Evolutionary conservation across 2,113 vertebrate species (phyloP).

Genomic region (Paradoxurus hermaphroditus): DNA sequence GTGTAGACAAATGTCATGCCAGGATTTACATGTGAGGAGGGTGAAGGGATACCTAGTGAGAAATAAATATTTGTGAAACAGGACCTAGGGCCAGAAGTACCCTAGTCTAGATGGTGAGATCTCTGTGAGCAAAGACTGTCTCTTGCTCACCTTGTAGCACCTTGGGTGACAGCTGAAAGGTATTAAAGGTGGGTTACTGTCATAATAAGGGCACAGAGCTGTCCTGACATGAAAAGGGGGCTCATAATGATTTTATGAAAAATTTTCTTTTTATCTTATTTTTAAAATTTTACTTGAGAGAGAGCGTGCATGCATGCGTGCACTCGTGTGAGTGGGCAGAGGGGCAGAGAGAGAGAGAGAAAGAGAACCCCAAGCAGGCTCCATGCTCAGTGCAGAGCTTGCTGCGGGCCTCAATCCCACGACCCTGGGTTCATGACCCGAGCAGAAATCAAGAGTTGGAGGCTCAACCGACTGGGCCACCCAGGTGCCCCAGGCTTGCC

Average conservation of each 20-base stretch:
- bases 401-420: no score
- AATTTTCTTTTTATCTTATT: background rate
- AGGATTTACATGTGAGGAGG: conserved; percentile 87
- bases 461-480: no score
- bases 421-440: no score
- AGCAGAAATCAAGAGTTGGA: no score
- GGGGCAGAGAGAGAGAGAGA: no score
- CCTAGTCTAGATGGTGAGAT: background rate
- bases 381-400: no score
- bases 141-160: background rate
- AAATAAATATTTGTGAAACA: conserved; percentile 49
- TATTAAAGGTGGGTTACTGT: background rate
- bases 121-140: background rate
- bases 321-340: no score
- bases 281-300: no score
- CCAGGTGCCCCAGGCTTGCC: background rate
- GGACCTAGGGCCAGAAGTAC: background rate
- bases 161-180: background rate
- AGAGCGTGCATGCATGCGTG: accelerated
- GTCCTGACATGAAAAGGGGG: background rate
- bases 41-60: conserved; percentile 47
- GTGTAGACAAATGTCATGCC: conserved; percentile 87
- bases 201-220: background rate
- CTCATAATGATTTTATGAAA: background rate
- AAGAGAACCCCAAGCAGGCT: no score